Evolutionary conservation across 2,113 vertebrate species (phyloP).

Genomic region (Myocastor coypus): DNA sequence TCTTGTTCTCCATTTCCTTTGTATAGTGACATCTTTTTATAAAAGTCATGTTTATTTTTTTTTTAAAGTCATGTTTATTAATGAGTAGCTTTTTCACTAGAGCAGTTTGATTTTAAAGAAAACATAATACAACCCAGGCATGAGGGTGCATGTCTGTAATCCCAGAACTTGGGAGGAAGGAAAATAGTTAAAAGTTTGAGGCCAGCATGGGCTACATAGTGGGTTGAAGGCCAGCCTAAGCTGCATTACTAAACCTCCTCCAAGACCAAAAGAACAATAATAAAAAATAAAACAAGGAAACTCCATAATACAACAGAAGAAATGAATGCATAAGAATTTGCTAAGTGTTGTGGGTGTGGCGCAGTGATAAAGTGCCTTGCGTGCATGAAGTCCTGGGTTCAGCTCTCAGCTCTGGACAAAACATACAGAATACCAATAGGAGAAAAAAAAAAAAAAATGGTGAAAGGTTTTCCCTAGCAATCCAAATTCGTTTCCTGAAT

Average conservation of each 20-base stretch:
- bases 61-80: neutral
- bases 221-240: neutral
- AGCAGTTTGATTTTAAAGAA: neutral
- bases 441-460: neutral
- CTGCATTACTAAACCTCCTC: neutral
- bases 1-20: neutral
- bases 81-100: neutral
- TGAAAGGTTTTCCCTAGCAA: neutral
- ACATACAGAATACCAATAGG: too few species aligned
- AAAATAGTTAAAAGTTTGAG: neutral
- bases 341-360: neutral
- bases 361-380: neutral
- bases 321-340: too few species aligned
- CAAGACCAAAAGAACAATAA: neutral
- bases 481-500: neutral
- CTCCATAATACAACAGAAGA: neutral
- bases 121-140: neutral
- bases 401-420: neutral
- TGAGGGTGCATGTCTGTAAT: neutral
- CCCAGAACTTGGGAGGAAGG: neutral
- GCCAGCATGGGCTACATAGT: neutral
- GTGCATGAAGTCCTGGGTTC: neutral
- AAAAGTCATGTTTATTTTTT: neutral
- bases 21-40: neutral
- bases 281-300: neutral